These are phyloP conservation scores for Eumacrocentrus americanus DNA, from an alignment of 2,888 invertebrate species.

Conservation along the genomic window DNA sequence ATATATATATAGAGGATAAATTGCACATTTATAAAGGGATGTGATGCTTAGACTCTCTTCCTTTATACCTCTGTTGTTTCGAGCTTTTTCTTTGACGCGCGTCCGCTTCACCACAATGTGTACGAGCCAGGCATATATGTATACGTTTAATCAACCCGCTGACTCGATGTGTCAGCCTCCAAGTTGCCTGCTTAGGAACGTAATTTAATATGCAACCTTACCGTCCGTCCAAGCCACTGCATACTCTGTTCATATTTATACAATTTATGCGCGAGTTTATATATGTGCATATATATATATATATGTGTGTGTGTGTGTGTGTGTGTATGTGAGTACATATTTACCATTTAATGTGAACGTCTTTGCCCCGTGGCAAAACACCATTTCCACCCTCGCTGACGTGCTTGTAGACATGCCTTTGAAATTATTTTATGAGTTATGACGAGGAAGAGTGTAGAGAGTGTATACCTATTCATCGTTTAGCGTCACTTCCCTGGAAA, in stretches of 20 bases:
- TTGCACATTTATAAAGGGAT: too few species aligned
- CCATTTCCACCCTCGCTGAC: constrained; percentile 20
- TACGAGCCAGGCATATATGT: constrained; percentile 21
- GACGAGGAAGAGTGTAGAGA: neutral
- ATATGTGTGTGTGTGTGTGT: too few species aligned
- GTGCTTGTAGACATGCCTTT: neutral
- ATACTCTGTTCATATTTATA: constrained; percentile 50
- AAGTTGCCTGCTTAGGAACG: constrained; percentile 50
- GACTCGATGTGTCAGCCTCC: constrained; percentile 35
- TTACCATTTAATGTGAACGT: constrained; percentile 20
- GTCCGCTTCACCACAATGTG: constrained; percentile 19
- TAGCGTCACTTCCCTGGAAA: neutral
- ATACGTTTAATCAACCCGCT: constrained; percentile 42
- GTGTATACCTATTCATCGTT: neutral
- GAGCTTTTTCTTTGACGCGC: constrained; percentile 1
- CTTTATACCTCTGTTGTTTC: neutral
- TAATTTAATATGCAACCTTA: constrained; percentile 57
- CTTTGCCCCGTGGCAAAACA: neutral
- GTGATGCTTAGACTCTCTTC: neutral
- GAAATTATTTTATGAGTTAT: constrained; percentile 7
- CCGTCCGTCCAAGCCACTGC: constrained; percentile 40
- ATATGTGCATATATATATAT: neutral
- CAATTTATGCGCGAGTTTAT: constrained; percentile 48
- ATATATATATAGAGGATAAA: neutral
- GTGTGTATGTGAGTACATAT: constrained; percentile 17